Base-by-base conservation (phyloP, 2,113 vertebrate species). In the Pleuronectes platessa region DNA sequence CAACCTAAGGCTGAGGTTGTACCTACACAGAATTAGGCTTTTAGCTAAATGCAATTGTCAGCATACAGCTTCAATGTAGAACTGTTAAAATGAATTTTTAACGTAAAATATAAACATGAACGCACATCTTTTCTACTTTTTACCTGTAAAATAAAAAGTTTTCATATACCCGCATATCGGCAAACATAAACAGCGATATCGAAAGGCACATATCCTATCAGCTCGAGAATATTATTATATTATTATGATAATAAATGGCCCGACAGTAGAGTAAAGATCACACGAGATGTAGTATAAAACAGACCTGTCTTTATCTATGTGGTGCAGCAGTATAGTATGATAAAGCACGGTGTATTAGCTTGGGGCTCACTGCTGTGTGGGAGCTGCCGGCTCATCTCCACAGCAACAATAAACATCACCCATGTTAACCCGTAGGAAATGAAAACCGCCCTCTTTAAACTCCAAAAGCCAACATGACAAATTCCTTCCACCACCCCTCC, bases 361-460 rank as follows among this genome's bases (percentile, higher is more conserved):
- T 13, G 0, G 35, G 56, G 78, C 26, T 68, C 4, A 23, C 10
- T 67, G 60, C 61, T 69, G 74, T 76, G 75, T 90, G 81, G 79
- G 82, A 84, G 85, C 66, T 21, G 20, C 71, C 59, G 79, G 76
- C 71, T 84, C 88, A 89, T 93, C 88, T 64, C 82, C 61, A 85
- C 82, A 83, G 88, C 69, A 79, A 92, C 90, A 91, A 92, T 84
- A 91, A 91, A 91, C 79, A 91, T 62, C 84, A 63, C 53, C 72
- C 78, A 85, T 77, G 83, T 88, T 62, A 76, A 77, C 60, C 62
- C 69, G 76, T 37, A 90, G 90, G 90, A 93, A 93, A 93, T 91
- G 86, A 92, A 78, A 87, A 87, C 84, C 72, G 76, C 86, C 87
- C 83, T 84, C 66, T 74, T 85, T 66, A 79, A 91, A 87, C 75